phyloP scores from a whole-genome alignment of 2,797 vertebrate species.

The Oryzias dopingdopingensis region DNA sequence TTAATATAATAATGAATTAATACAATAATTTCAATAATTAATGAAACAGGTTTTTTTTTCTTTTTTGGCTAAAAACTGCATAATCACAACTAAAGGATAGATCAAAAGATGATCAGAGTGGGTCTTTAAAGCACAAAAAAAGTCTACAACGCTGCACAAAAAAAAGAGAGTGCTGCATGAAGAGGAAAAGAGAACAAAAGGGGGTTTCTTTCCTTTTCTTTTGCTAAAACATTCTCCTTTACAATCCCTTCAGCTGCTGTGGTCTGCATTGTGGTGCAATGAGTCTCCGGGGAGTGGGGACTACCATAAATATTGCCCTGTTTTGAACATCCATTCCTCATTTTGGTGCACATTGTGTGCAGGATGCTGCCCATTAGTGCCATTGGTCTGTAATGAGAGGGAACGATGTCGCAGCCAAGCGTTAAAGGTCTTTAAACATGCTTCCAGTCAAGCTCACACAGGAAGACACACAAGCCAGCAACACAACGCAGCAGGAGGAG shows the following conservation, averaged over 20 bases:
- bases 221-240: slow-evolving; percentile 47
- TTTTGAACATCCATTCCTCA: slow-evolving; percentile 44
- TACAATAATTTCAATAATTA: too few species aligned
- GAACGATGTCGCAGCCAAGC: slow-evolving; percentile 24
- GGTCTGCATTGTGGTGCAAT: slow-evolving; percentile 55
- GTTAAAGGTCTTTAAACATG: slow-evolving; percentile 41
- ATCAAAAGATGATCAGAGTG: too few species aligned
- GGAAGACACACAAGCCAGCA: slow-evolving; percentile 9
- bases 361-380: slow-evolving; percentile 47
- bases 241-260: slow-evolving; percentile 59
- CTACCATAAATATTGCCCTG: slow-evolving; percentile 46
- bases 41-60: too few species aligned
- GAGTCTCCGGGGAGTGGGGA: slow-evolving; percentile 49
- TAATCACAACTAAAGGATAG: too few species aligned
- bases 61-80: too few species aligned
- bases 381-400: slow-evolving; percentile 46
- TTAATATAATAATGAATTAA: too few species aligned
- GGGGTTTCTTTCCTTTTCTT: slow-evolving; percentile 44
- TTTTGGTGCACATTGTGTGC: slow-evolving; percentile 28
- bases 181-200: slow-evolving; percentile 18
- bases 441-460: slow-evolving; percentile 22
- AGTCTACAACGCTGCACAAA: background rate
- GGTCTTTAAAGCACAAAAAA: background rate
- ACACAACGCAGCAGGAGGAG: slow-evolving; percentile 6
- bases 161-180: background rate